Base-by-base conservation (phyloP, 2,797 vertebrate genomes). In the Geotrypetes seraphini region DNA sequence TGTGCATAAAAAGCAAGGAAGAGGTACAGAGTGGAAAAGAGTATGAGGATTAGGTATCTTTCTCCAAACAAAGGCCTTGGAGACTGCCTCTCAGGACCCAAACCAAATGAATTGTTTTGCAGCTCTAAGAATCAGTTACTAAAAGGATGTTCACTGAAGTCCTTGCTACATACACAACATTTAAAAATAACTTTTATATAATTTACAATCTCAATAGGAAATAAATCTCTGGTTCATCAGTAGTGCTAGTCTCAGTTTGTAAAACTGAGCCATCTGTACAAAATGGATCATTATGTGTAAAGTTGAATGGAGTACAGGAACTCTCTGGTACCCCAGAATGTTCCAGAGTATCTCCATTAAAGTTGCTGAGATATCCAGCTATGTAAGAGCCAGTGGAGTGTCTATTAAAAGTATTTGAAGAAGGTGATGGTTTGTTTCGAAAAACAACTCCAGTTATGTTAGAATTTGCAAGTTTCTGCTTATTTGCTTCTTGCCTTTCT, bases 371-470 rank as follows among this genome's bases (percentile, higher is more conserved):
- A 60, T 87, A 96, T 12, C 91, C 85, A 2, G 79, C 86, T 21
- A 99, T 96, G 66, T 91, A 96, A 0, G 96, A 96, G 34, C 96
- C 96, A 0, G 96, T 99, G 5, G 96, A 97, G 52, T 99, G 96
- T 39, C 94, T 84, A 69, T 87, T 93, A 9, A 63, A 46, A 0
- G 58, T 21, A 1, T 66, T 78, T 26, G 80, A 75, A 17, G 87
- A 57, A 0, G 24, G 59, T 0, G 69, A 34, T 2, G 83, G 57
- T 53, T 86, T 92, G 69, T 64, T 86, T 27, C 93, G 79, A 10
- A 96, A 67, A 22, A 96, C 65, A 4, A 97, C 87, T 0, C 77
- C 89, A 1, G 61, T 61, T 3, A 50, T 12, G 3, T 47, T 23
- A 1, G 60, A 5, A 16, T 43, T 47, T 4, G 34, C 53, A 8